phyloP scores from a whole-genome alignment of 2,888 invertebrate genomes.

The Tinea pellionella region DNA sequence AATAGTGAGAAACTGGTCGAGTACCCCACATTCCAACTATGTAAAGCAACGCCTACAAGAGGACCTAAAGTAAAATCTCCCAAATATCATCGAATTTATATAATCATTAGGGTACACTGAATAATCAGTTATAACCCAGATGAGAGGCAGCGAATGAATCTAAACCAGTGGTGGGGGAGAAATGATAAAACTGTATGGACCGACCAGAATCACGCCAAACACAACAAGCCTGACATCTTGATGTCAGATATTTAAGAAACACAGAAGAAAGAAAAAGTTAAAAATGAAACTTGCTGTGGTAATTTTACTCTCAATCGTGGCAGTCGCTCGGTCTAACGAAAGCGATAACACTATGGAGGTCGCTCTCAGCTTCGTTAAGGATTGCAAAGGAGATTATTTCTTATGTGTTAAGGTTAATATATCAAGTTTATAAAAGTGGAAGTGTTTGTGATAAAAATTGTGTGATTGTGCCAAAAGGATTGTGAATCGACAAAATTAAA shows the following conservation, averaged over 20 bases:
- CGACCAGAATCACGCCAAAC: conserved; percentile 44
- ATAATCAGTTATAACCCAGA: conserved; percentile 45
- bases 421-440: conserved; percentile 42
- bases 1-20: background rate
- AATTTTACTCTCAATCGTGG: conserved; percentile 47
- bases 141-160: conserved; percentile 32
- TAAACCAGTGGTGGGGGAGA: conserved; percentile 48
- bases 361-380: conserved; percentile 76
- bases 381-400: conserved; percentile 76
- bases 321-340: conserved; percentile 49
- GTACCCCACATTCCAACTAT: background rate
- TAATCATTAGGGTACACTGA: conserved; percentile 35
- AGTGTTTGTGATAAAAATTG: conserved; percentile 36
- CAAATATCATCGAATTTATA: conserved; percentile 24
- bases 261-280: conserved; percentile 27
- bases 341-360: conserved; percentile 70
- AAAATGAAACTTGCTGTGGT: conserved; percentile 45
- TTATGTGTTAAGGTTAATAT: conserved; percentile 77
- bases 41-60: conserved; percentile 1
- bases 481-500: too few species aligned
- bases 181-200: conserved; percentile 59
- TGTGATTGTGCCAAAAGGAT: conserved; percentile 23
- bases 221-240: conserved; percentile 47
- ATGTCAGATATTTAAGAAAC: conserved; percentile 45
- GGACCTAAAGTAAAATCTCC: conserved; percentile 8